Percentiles rank a stretch among this genome's conserved stretches.
phyloP scores from a whole-genome alignment of 2,797 vertebrate species.

The Phataginus tetradactyla region DNA sequence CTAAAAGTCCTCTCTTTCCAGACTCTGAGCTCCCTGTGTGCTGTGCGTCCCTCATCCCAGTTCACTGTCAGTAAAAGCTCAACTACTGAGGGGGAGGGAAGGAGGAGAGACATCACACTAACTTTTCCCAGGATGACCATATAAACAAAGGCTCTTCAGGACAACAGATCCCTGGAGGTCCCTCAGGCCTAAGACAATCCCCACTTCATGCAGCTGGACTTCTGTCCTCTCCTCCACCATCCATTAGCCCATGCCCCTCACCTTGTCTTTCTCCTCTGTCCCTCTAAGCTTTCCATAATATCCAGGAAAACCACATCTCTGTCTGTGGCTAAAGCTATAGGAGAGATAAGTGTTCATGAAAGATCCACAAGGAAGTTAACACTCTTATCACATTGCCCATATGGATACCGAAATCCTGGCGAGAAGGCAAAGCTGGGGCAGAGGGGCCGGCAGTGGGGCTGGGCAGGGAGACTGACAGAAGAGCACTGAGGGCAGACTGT shows the following conservation, averaged over 20 bases:
- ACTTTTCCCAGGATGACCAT: not conserved
- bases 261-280: not conserved
- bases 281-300: not conserved
- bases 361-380: conserved; percentile 63
- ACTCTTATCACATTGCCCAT: conserved; percentile 66
- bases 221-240: not conserved
- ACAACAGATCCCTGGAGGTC: not conserved
- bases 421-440: conserved; percentile 33
- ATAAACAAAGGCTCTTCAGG: not conserved
- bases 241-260: not conserved
- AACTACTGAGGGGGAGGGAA: not conserved
- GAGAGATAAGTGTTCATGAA: not conserved
- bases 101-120: not conserved
- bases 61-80: not conserved
- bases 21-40: not conserved
- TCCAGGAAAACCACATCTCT: conserved; percentile 41
- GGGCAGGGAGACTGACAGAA: not conserved
- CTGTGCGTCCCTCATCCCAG: not conserved
- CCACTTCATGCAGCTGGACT: not conserved
- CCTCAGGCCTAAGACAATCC: not conserved
- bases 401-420: conserved; percentile 51
- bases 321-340: conserved; percentile 45
- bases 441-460: not conserved
- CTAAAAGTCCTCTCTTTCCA: not conserved
- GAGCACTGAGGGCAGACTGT: not conserved